Evolutionary conservation across 2,113 vertebrate species (phyloP).

Genomic region (Hemibagrus wyckioides): DNA sequence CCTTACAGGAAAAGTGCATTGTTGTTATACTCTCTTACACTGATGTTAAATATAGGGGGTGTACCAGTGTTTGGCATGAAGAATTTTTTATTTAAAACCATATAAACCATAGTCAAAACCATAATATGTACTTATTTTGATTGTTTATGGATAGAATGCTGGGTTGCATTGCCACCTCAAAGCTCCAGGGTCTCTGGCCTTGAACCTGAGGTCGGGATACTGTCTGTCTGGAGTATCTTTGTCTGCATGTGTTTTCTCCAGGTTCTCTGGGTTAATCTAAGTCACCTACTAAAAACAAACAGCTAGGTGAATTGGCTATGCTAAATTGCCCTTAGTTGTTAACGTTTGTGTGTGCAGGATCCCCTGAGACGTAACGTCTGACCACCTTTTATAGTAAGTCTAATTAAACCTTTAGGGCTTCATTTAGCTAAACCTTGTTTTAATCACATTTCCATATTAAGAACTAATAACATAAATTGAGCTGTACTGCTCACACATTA

Average conservation of each 20-base stretch:
- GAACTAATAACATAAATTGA: neutral
- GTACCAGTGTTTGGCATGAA: neutral
- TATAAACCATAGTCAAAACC: too few species aligned
- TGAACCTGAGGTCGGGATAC: neutral
- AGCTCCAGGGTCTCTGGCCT: neutral
- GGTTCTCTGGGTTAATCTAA: neutral
- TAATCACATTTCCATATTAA: constrained; percentile 6
- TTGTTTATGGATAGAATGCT: too few species aligned
- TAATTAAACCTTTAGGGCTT: neutral
- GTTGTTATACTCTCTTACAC: neutral
- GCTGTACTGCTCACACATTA: neutral
- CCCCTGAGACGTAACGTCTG: neutral
- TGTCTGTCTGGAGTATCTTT: neutral
- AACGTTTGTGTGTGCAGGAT: neutral
- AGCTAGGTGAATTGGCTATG: neutral
- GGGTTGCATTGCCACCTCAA: neutral
- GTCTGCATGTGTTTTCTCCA: neutral
- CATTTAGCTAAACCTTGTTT: neutral
- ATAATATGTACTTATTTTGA: too few species aligned
- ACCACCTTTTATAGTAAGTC: neutral
- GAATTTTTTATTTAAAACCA: neutral
- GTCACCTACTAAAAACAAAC: neutral
- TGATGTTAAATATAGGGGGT: neutral
- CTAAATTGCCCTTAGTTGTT: neutral
- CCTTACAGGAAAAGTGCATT: neutral